Percentiles rank a stretch among this genome's conserved stretches.
These are phyloP conservation scores for Pantherophis vulpinus DNA, from an alignment of 2,797 vertebrate species.

Conservation along the genomic window DNA sequence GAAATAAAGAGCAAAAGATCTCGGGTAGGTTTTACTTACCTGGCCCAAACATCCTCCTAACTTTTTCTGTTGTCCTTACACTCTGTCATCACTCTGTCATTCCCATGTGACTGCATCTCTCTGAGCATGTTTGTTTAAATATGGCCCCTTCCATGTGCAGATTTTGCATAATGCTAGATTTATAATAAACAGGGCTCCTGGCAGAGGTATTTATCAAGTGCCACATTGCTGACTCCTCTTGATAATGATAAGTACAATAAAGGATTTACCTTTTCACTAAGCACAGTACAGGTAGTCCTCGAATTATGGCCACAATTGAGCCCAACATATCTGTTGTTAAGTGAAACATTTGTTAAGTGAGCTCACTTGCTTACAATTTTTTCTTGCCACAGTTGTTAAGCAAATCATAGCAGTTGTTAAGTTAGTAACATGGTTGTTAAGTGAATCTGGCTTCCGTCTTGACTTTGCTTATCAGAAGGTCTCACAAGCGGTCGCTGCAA, in stretches of 20 bases:
- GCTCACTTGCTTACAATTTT: too few species aligned
- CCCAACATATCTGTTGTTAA: too few species aligned
- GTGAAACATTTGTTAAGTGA: too few species aligned
- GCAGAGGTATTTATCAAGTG: not conserved
- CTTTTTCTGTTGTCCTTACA: not conserved
- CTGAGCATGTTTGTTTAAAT: not conserved
- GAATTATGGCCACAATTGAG: too few species aligned
- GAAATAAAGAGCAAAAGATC: not conserved
- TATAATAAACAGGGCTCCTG: not conserved
- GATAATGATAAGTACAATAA: not conserved
- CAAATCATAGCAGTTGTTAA: too few species aligned
- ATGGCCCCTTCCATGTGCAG: not conserved
- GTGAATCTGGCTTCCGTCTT: too few species aligned
- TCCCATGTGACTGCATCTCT: not conserved
- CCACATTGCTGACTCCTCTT: not conserved
- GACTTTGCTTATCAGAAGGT: too few species aligned
- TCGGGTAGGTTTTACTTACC: not conserved
- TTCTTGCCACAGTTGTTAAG: too few species aligned
- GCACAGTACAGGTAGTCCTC: too few species aligned
- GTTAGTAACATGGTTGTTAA: too few species aligned
- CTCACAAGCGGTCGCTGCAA: too few species aligned
- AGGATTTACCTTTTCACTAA: not conserved
- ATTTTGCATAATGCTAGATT: not conserved
- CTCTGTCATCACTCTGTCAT: not conserved
- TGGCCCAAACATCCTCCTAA: not conserved